These are phyloP conservation scores for Nothobranchius kuhntae DNA, from an alignment of 2,113 vertebrate genomes.

Conservation along the genomic window DNA sequence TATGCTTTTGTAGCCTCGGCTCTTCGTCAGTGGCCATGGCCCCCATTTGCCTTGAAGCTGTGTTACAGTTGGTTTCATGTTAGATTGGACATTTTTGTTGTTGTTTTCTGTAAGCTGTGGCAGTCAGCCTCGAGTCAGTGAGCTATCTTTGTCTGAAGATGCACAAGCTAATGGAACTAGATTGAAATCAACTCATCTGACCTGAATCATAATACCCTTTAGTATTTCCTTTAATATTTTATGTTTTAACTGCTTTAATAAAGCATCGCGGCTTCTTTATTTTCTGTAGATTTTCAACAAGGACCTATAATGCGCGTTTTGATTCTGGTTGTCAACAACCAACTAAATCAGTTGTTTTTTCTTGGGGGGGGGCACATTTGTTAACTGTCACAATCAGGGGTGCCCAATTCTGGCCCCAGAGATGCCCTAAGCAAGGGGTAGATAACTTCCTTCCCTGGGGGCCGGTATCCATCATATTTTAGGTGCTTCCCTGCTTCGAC, in stretches of 20 bases:
- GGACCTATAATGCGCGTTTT: neutral
- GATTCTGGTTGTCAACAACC: constrained; percentile 11
- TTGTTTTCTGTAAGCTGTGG: constrained; percentile 52
- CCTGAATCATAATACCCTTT: constrained; percentile 57
- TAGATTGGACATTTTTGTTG: constrained; percentile 61
- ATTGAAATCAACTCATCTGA: constrained; percentile 21
- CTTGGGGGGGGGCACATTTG: too few relatives aligned
- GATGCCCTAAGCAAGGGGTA: too few relatives aligned
- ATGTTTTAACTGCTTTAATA: constrained; percentile 14
- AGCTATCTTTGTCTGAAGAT: constrained; percentile 66
- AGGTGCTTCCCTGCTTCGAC: too few relatives aligned
- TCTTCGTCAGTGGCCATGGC: constrained; percentile 60
- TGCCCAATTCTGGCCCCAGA: too few relatives aligned
- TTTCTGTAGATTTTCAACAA: constrained; percentile 7
- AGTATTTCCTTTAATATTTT: constrained; percentile 43
- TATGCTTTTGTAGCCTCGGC: constrained; percentile 48
- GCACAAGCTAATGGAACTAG: constrained; percentile 40
- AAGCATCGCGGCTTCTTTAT: constrained; percentile 15
- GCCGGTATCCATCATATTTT: too few relatives aligned
- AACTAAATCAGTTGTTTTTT: neutral
- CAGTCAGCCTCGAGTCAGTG: constrained; percentile 62
- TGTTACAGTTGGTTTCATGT: constrained; percentile 45
- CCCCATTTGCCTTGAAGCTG: constrained; percentile 57
- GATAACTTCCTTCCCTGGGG: too few relatives aligned
- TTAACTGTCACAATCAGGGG: too few relatives aligned